A percentile compares a stretch with the other conserved stretches of the same genome.
These are phyloP conservation scores for Neolamprologus variostigma DNA, from an alignment of 2,113 vertebrate species.

Conservation along the genomic window DNA sequence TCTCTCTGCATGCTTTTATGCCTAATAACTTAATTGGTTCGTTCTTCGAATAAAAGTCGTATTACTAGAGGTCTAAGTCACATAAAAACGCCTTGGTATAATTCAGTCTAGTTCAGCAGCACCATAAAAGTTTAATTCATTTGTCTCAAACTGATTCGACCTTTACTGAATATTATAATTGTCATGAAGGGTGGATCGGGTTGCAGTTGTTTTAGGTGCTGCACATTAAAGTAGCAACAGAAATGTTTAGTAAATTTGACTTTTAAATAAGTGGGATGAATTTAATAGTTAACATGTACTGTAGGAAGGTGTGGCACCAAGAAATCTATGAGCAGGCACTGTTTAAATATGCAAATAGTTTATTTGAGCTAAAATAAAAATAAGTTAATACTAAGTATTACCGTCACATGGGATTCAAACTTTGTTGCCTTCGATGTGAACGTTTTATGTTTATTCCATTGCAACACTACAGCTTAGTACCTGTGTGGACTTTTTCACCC, in stretches of 20 bases:
- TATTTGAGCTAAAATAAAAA: not conserved
- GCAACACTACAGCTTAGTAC: not conserved
- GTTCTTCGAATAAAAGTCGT: not conserved
- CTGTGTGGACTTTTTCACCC: not conserved
- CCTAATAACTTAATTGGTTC: not conserved
- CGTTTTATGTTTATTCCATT: not conserved
- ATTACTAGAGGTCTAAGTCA: not conserved
- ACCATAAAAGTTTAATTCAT: not conserved
- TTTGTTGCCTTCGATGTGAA: not conserved
- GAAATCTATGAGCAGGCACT: not conserved
- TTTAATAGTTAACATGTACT: not conserved
- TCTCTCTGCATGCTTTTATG: not conserved
- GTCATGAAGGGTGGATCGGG: not conserved
- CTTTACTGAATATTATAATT: not conserved
- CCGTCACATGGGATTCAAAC: not conserved
- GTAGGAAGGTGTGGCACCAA: not conserved
- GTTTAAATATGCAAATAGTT: not conserved
- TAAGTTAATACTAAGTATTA: not conserved
- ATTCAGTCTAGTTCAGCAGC: not conserved
- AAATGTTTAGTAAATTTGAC: not conserved
- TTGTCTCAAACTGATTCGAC: not conserved
- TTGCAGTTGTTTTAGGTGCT: not conserved
- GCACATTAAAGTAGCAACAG: not conserved
- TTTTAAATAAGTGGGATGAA: not conserved
- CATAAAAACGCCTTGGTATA: not conserved